Conservation (phyloP, 2,797 vertebrate genomes). For the Peromyscus melanophrys region DNA sequence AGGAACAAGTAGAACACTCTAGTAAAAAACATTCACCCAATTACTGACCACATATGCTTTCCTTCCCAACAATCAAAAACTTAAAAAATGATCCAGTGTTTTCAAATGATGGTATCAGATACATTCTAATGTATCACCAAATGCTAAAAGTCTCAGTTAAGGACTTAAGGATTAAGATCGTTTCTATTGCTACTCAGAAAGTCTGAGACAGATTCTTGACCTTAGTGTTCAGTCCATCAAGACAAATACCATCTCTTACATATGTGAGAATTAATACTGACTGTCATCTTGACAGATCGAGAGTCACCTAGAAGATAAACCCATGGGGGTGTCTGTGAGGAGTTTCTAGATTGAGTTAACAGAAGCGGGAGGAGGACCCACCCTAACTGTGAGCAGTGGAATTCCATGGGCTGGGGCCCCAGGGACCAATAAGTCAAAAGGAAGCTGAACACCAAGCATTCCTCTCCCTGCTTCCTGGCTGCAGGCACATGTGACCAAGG, state of each 20-base stretch:
- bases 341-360: background rate
- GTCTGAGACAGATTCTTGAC: background rate
- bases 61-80: background rate
- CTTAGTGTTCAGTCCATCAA: background rate
- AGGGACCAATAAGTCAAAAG: background rate
- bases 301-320: background rate
- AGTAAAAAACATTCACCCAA: constrained; percentile 8
- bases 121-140: constrained; percentile 22
- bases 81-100: background rate
- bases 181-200: background rate
- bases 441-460: background rate
- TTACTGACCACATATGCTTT: background rate
- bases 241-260: background rate
- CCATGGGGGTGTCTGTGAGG: background rate
- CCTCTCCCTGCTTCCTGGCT: background rate
- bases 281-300: background rate
- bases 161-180: constrained; percentile 51
- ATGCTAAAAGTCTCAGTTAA: constrained; percentile 17
- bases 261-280: background rate
- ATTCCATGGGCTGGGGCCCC: no score
- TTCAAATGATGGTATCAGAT: background rate
- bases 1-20: background rate
- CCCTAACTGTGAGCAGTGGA: no score
- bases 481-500: background rate
- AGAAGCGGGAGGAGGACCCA: background rate